Base-by-base conservation (phyloP, 1,140 invertebrate species). In the Parapsyche elsis region DNA sequence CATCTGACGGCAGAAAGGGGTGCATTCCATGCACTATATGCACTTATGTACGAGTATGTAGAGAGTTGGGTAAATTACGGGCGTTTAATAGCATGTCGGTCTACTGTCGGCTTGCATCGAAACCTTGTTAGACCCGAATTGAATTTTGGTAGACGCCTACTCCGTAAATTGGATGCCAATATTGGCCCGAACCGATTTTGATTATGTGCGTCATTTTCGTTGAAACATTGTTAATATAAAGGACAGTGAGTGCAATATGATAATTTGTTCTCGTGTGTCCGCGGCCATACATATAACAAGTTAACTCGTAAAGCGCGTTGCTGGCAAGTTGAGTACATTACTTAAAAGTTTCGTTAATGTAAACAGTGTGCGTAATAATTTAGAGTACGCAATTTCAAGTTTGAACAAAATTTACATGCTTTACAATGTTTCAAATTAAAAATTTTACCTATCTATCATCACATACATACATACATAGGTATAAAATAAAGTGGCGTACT, bases 341-440 rank as follows among this genome's bases (percentile, higher is more conserved):
- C 64, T 67, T 67, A 67, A 67, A 67, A 67, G 64, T 67, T 67
- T 67, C n/a, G 64, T 23, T 67, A 67, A 67, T 67, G 64, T 23
- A 19, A 61, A 61, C 16, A 19, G 24, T 23, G 21, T 26, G 26
- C 23, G 24, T 67, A 67, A 67, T 67, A 24, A 67, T 67, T 67
- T 67, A 67, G 64, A 67, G 64, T 67, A 30, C 24, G 21, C 12
- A 67, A 67, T 67, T 67, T 67, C 64, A 23, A 67, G 64, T 67
- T 67, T 67, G 30, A 9, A 14, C 24, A 67, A 67, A 67, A 53
- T 53, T 46, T 53, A 53, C 49, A 12, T 1, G 49, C 16, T 53
- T 53, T 53, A 53, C 49, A 53, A 53, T 53, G 2, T 5, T 14
- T 14, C 49, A 53, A 12, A 14, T 53, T 53, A 5, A 2, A 53